Evolutionary conservation across 2,888 invertebrate genomes (phyloP).

Genomic region (Hydraecia micacea): DNA sequence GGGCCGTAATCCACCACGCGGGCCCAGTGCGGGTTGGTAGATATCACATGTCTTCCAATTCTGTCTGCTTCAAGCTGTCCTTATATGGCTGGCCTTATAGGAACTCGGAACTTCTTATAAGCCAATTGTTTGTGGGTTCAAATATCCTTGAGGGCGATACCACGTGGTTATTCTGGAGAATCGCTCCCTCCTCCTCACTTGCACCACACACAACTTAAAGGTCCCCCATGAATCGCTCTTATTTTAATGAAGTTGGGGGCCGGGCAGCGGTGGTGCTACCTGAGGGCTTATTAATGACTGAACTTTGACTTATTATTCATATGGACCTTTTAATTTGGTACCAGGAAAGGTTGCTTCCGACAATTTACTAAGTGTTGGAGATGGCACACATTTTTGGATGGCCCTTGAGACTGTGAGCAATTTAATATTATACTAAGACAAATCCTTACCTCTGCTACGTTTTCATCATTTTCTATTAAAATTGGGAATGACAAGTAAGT

Average conservation of each 20-base stretch:
- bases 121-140: too few relatives aligned
- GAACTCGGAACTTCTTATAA: too few relatives aligned
- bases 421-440: not conserved
- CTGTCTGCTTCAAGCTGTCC: too few relatives aligned
- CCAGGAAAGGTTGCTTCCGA: too few relatives aligned
- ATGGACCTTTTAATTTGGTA: not conserved
- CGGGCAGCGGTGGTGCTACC: slow-evolving; percentile 36
- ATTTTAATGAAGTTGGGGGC: slow-evolving; percentile 62
- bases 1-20: too few relatives aligned
- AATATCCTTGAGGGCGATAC: too few relatives aligned
- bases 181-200: slow-evolving; percentile 5
- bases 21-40: too few relatives aligned
- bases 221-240: slow-evolving; percentile 55
- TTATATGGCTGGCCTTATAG: too few relatives aligned
- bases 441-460: not conserved
- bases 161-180: not conserved
- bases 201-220: slow-evolving; percentile 39
- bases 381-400: not conserved
- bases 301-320: slow-evolving; percentile 36
- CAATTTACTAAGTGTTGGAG: not conserved
- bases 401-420: not conserved
- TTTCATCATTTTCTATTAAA: not conserved
- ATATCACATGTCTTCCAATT: too few relatives aligned
- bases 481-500: too few relatives aligned
- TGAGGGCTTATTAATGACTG: slow-evolving; percentile 44